Conservation (phyloP, 2,113 vertebrate genomes). For the Cnemophilus loriae region DNA sequence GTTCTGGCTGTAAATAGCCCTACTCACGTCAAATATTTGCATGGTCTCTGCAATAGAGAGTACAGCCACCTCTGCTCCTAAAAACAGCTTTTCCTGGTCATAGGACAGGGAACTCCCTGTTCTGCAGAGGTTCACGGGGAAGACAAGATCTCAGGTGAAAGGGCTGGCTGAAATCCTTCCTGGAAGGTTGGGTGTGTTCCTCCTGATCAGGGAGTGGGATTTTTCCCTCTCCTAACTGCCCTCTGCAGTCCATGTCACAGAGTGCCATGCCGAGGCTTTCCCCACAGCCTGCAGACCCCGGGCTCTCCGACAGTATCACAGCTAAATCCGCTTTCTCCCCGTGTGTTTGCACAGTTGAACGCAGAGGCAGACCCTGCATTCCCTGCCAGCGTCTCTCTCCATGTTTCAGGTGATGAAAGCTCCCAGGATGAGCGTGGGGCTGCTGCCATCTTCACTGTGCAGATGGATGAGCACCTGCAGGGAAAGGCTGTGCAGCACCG, state of each 20-base stretch:
- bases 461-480: conserved; percentile 92
- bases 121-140: background rate
- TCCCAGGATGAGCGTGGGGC: conserved; percentile 93
- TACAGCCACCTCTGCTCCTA: background rate
- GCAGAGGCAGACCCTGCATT: background rate
- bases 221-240: background rate
- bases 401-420: conserved; percentile 81
- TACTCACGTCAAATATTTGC: background rate
- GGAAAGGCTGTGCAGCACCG: conserved; percentile 92
- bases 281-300: background rate
- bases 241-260: background rate
- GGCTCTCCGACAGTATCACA: background rate
- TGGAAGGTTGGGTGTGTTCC: background rate
- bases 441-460: conserved; percentile 93
- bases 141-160: background rate
- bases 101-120: background rate
- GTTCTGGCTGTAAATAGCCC: background rate
- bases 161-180: background rate
- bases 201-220: background rate
- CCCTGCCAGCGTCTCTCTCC: background rate
- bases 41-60: background rate
- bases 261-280: background rate
- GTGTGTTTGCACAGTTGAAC: background rate
- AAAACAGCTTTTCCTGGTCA: background rate
- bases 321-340: background rate